Percentiles rank a stretch among this genome's conserved stretches.
Conservation (phyloP, 2,797 vertebrate genomes). For the Capromys pilorides region DNA sequence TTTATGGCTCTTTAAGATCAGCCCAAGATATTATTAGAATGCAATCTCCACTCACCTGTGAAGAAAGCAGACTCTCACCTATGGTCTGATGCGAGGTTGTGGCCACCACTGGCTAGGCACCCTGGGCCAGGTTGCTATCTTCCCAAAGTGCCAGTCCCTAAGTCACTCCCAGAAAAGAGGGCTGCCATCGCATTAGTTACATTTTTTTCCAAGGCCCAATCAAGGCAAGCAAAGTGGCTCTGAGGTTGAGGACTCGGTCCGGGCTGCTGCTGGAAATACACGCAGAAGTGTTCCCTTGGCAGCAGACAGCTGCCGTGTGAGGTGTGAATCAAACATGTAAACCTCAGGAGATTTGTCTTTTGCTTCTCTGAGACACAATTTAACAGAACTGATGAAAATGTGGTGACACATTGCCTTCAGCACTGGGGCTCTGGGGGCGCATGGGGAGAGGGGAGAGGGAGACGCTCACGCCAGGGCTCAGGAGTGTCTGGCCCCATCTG, state of each 20-base stretch:
- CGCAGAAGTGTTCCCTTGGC: constrained; percentile 18
- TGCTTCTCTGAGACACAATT: constrained; percentile 52
- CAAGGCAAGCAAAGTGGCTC: not conserved
- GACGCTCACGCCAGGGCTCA: not conserved
- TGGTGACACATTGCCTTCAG: constrained; percentile 43
- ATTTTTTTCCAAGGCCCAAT: not conserved
- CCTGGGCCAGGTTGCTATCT: not conserved
- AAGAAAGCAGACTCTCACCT: not conserved
- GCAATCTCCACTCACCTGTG: not conserved
- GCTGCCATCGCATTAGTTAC: not conserved
- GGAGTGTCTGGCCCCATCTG: not conserved
- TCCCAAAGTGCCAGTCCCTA: not conserved
- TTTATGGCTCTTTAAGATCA: not conserved
- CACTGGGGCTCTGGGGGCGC: not conserved
- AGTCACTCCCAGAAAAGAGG: not conserved
- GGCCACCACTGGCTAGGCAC: not conserved
- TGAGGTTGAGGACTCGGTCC: not conserved
- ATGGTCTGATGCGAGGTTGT: not conserved
- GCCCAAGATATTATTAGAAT: not conserved
- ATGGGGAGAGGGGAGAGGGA: not conserved
- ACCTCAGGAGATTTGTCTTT: constrained; percentile 73
- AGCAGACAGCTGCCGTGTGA: constrained; percentile 44
- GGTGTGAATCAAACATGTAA: constrained; percentile 74
- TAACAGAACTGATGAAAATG: constrained; percentile 62
- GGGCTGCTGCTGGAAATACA: not conserved